phyloP scores from a whole-genome alignment of 37 sponge, comb jelly and placozoan genomes.

The Geodia barretti region DNA sequence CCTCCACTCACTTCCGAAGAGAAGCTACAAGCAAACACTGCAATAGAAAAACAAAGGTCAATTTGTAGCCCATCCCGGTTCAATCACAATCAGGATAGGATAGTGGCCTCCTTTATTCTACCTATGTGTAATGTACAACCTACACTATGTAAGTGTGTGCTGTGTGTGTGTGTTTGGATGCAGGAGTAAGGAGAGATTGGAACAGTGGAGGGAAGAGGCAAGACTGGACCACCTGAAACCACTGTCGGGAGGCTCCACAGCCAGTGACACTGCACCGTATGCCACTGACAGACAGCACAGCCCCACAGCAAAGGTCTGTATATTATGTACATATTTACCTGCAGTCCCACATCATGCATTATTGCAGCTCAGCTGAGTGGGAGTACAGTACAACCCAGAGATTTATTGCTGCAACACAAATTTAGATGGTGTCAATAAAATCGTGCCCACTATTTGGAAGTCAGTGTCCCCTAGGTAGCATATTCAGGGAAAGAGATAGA shows the following conservation, averaged over 20 bases:
- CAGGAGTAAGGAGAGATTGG: slow-evolving; percentile 51
- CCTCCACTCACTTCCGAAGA: background rate
- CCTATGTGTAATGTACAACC: background rate
- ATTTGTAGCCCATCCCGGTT: too few species aligned
- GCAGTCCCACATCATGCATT: too few species aligned
- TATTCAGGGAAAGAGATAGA: too few species aligned
- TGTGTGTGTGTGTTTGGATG: background rate
- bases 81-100: too few species aligned
- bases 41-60: slow-evolving; percentile 40
- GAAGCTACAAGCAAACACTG: slow-evolving; percentile 14
- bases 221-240: slow-evolving; percentile 20
- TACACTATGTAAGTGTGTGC: background rate
- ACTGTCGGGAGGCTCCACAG: background rate
- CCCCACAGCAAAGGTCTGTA: background rate
- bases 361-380: too few species aligned
- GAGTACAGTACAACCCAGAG: too few species aligned
- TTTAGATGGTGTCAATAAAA: too few species aligned
- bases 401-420: too few species aligned
- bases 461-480: too few species aligned
- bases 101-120: too few species aligned
- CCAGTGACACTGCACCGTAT: slow-evolving; percentile 30
- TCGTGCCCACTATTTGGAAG: too few species aligned
- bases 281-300: slow-evolving; percentile 11
- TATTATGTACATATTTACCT: too few species aligned
- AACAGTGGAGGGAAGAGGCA: slow-evolving; percentile 62